Percentiles rank a stretch among this genome's conserved stretches.
phyloP scores from a whole-genome alignment of 2,888 invertebrate species.

The Diarsia dahlii region DNA sequence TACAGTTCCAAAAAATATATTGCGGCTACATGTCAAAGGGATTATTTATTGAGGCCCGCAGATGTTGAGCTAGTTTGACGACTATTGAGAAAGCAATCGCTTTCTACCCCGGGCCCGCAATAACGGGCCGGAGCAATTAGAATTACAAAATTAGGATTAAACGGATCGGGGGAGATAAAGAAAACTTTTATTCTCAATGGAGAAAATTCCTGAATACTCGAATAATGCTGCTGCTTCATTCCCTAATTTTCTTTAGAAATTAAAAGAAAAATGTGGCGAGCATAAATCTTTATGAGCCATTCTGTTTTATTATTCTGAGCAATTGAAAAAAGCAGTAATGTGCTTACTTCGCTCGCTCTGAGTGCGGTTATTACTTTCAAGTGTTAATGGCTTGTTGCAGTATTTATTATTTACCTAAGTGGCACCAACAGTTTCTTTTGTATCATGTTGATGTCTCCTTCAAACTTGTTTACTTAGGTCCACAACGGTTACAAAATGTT shows the following conservation, averaged over 20 bases:
- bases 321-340: constrained; percentile 56
- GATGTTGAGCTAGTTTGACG: constrained; percentile 56
- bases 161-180: constrained; percentile 53
- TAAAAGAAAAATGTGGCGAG: constrained; percentile 55
- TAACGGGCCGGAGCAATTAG: constrained; percentile 63
- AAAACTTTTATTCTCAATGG: constrained; percentile 51
- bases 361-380: constrained; percentile 47
- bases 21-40: constrained; percentile 52
- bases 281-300: constrained; percentile 61
- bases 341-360: constrained; percentile 29
- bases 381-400: constrained; percentile 45
- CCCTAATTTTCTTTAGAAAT: constrained; percentile 56
- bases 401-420: constrained; percentile 41
- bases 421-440: not conserved
- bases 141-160: constrained; percentile 61
- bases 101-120: constrained; percentile 22
- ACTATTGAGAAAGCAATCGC: constrained; percentile 62
- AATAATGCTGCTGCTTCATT: constrained; percentile 38
- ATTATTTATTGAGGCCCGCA: constrained; percentile 58
- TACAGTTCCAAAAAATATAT: constrained; percentile 49
- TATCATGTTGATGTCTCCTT: not conserved
- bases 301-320: constrained; percentile 56
- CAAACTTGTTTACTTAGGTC: not conserved
- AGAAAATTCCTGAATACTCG: constrained; percentile 27
- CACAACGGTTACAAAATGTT: not conserved